These are phyloP conservation scores for Latrodectus hesperus DNA, from an alignment of 2,888 invertebrate genomes.

Conservation along the genomic window DNA sequence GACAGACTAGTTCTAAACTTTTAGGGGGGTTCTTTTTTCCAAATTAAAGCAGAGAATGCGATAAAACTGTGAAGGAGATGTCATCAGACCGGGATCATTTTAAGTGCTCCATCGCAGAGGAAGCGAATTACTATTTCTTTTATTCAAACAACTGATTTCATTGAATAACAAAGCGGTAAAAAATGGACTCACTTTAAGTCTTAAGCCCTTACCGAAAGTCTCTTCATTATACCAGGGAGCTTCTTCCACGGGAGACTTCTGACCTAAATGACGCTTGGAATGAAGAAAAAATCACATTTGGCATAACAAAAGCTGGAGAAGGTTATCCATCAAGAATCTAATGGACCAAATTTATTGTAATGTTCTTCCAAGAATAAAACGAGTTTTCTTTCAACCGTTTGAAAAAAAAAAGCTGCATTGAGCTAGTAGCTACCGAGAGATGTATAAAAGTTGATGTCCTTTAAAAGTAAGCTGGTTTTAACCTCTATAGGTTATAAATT, in stretches of 20 bases:
- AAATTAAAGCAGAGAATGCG: too few relatives aligned
- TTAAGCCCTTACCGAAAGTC: neutral
- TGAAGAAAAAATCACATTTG: conserved; percentile 14
- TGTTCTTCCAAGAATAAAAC: conserved; percentile 40
- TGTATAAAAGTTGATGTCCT: too few relatives aligned
- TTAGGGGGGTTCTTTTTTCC: too few relatives aligned
- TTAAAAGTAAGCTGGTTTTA: too few relatives aligned
- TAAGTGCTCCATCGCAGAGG: too few relatives aligned
- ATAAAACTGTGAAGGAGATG: too few relatives aligned
- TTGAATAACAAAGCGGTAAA: conserved; percentile 23
- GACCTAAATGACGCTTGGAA: conserved; percentile 6
- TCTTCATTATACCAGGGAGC: neutral
- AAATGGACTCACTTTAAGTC: neutral
- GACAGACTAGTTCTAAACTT: too few relatives aligned
- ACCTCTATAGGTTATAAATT: too few relatives aligned
- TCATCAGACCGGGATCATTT: too few relatives aligned
- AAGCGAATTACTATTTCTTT: neutral
- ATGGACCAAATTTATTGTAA: conserved; percentile 51
- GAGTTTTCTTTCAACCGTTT: neutral
- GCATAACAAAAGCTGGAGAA: neutral
- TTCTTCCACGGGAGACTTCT: neutral
- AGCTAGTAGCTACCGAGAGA: too few relatives aligned
- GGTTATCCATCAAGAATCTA: conserved; percentile 23
- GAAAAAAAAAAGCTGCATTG: too few relatives aligned
- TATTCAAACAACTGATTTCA: conserved; percentile 35